phyloP scores from a whole-genome alignment of 2,888 invertebrate genomes.

The Eulithis prunata region DNA sequence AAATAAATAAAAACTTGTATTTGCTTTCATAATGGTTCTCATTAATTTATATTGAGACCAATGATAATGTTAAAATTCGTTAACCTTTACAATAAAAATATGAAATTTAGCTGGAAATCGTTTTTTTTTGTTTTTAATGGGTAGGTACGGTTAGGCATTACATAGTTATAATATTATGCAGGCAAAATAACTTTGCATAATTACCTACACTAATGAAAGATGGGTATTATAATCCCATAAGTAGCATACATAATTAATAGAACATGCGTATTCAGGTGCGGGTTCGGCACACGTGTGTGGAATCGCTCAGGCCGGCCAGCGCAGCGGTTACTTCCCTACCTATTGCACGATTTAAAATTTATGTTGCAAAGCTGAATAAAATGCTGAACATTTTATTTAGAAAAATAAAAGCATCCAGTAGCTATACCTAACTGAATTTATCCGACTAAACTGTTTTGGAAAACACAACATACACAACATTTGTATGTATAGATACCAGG shows the following conservation, averaged over 20 bases:
- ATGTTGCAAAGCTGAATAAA: constrained; percentile 30
- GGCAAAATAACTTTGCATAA: background rate
- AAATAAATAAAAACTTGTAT: too few species aligned
- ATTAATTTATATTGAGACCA: too few species aligned
- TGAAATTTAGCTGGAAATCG: too few species aligned
- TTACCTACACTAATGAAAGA: constrained; percentile 31
- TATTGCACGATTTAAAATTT: constrained; percentile 27
- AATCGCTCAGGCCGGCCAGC: constrained; percentile 26
- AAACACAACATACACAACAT: too few species aligned
- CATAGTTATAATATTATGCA: constrained; percentile 3
- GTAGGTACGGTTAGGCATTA: too few species aligned
- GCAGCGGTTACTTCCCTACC: constrained; percentile 23
- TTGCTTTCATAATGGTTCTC: too few species aligned
- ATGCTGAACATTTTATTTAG: constrained; percentile 10
- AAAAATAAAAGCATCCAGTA: background rate
- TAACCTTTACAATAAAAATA: too few species aligned
- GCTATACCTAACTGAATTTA: too few species aligned
- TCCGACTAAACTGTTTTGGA: too few species aligned
- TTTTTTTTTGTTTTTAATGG: too few species aligned
- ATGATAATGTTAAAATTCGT: too few species aligned
- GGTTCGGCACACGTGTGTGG: constrained; percentile 33
- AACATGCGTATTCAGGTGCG: constrained; percentile 41
- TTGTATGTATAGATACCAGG: too few species aligned
- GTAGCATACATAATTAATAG: constrained; percentile 41
- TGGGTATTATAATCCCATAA: constrained; percentile 39